A percentile compares a stretch with the other conserved stretches of the same genome.
Conservation (phyloP, 2,113 vertebrate species). For the Tachuris rubrigastra region DNA sequence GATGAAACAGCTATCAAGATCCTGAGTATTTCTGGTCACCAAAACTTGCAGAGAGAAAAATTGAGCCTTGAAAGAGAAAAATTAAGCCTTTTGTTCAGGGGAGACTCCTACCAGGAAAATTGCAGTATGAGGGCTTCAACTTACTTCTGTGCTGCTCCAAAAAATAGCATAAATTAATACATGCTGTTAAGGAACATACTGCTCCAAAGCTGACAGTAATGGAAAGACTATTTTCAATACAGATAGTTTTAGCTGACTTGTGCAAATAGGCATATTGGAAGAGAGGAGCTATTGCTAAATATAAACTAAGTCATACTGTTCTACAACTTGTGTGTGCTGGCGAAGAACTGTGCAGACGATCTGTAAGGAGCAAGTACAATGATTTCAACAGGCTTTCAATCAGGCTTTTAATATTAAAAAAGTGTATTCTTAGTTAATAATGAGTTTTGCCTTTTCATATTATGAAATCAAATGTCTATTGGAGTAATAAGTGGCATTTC, state of each 20-base stretch:
- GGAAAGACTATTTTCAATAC: neutral
- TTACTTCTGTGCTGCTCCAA: neutral
- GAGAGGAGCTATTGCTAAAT: constrained; percentile 33
- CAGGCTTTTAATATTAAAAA: neutral
- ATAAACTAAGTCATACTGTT: neutral
- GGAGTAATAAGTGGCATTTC: neutral
- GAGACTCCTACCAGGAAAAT: neutral
- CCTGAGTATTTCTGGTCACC: neutral
- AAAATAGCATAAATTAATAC: neutral
- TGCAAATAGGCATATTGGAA: constrained; percentile 13
- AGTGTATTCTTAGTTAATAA: neutral
- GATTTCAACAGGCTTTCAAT: neutral
- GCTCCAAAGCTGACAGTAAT: constrained; percentile 6
- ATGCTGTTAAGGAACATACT: neutral
- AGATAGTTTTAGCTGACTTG: constrained; percentile 29
- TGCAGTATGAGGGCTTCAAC: neutral
- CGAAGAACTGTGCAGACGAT: neutral
- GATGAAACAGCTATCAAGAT: neutral
- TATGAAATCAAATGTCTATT: neutral
- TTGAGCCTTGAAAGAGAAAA: neutral
- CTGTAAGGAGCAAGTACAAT: neutral
- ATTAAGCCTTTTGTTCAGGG: neutral
- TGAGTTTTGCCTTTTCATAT: neutral
- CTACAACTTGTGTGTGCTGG: neutral
- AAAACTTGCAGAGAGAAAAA: neutral